Evolutionary conservation across 2,888 invertebrate genomes (phyloP).

Genomic region (Itoplectis maculator): DNA sequence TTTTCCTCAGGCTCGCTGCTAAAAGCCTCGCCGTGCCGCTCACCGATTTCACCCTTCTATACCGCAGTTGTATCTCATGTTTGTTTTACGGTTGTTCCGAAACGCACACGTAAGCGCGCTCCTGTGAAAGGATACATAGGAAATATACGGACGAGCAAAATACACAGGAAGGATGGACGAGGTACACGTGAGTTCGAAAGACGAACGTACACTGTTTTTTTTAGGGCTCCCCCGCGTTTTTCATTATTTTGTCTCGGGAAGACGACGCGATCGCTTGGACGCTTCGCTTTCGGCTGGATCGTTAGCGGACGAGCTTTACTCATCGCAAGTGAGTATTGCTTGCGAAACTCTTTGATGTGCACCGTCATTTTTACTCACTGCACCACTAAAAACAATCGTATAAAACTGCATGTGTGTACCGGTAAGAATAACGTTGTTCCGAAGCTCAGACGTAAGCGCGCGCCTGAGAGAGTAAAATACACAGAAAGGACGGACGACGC

Average conservation of each 20-base stretch:
- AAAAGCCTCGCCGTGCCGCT: constrained; percentile 6
- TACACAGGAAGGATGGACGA: constrained; percentile 22
- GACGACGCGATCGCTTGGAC: constrained; percentile 24
- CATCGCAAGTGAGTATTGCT: too few relatives aligned
- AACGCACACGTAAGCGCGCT: background rate
- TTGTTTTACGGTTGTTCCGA: constrained; percentile 24
- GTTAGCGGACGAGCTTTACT: constrained; percentile 39
- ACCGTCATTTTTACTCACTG: too few relatives aligned
- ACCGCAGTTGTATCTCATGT: constrained; percentile 23
- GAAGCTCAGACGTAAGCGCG: background rate
- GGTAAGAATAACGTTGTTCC: too few relatives aligned
- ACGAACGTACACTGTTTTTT: constrained; percentile 19
- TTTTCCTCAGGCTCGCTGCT: constrained; percentile 1
- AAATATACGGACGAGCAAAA: constrained; percentile 9
- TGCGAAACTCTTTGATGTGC: too few relatives aligned
- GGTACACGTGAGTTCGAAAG: constrained; percentile 10
- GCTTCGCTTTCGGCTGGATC: constrained; percentile 49
- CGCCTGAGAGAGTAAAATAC: constrained; percentile 11
- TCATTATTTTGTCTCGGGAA: constrained; percentile 15
- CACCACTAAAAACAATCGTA: too few relatives aligned
- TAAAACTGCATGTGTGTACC: too few relatives aligned
- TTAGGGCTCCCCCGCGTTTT: background rate
- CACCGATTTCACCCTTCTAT: constrained; percentile 11
- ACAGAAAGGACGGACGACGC: constrained; percentile 17
- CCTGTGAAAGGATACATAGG: too few relatives aligned